Conservation (phyloP, 1,140 invertebrate species). For the Adoxophyes honmai region DNA sequence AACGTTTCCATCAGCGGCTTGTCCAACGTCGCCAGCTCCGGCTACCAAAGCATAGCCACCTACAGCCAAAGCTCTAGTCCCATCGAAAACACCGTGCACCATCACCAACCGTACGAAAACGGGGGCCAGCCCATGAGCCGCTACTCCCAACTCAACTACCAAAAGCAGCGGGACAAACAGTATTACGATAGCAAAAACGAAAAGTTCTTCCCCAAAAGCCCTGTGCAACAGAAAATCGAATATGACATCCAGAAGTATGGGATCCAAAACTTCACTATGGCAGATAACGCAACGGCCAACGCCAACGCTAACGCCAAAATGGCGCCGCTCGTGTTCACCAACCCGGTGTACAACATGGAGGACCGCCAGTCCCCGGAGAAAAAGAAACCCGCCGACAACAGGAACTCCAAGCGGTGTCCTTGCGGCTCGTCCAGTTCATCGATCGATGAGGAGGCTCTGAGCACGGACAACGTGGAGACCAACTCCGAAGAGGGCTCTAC, state of each 20-base stretch:
- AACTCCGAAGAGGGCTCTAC: constrained; percentile 75
- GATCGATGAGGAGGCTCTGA: constrained; percentile 76
- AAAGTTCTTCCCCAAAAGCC: constrained; percentile 73
- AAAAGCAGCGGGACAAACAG: constrained; percentile 71
- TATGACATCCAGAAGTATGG: constrained; percentile 76
- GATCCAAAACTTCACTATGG: constrained; percentile 76
- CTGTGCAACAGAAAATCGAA: constrained; percentile 75
- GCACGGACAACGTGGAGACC: constrained; percentile 75
- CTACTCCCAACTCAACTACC: constrained; percentile 71
- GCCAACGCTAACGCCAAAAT: constrained; percentile 68
- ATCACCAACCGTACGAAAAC: constrained; percentile 63
- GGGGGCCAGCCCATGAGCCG: constrained; percentile 67
- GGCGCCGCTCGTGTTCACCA: constrained; percentile 89
- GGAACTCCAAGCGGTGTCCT: constrained; percentile 69
- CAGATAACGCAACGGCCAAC: constrained; percentile 73
- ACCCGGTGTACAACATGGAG: constrained; percentile 90
- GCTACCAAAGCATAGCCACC: constrained; percentile 93
- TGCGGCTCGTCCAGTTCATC: constrained; percentile 78
- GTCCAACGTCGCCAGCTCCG: constrained; percentile 90
- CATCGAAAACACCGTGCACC: constrained; percentile 82
- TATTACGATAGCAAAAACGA: constrained; percentile 71
- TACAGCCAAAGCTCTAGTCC: constrained; percentile 94
- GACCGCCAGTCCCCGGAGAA: constrained; percentile 64
- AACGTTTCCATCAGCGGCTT: constrained; percentile 88
- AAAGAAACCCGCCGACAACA: constrained; percentile 61